Evolutionary conservation across 2,888 invertebrate genomes (phyloP).

Genomic region (Pristionchus japonicus): DNA sequence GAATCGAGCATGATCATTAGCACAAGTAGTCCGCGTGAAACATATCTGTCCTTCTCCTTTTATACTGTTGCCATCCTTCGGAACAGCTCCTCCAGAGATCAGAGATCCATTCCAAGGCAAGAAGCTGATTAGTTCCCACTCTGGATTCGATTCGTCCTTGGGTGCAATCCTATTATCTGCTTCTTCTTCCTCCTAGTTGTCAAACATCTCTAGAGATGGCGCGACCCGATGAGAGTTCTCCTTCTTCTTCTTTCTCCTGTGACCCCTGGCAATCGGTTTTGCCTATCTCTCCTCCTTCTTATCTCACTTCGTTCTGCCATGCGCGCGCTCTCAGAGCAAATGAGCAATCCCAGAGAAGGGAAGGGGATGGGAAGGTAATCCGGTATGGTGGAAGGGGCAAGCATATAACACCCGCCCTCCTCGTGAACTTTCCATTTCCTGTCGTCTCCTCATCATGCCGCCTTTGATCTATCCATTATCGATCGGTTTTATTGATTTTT

Average conservation of each 20-base stretch:
- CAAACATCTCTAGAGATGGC: not conserved
- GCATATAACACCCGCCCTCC: conserved; percentile 7
- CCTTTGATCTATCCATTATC: not conserved
- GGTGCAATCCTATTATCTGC: not conserved
- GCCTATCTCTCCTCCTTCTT: not conserved
- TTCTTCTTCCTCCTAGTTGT: not conserved
- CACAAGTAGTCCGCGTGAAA: not conserved
- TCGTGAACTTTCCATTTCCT: conserved; percentile 25
- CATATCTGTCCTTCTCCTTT: not conserved
- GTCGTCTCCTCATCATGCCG: not conserved
- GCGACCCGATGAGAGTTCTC: no score
- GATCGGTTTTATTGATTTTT: not conserved
- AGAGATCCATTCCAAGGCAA: not conserved
- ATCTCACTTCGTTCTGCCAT: not conserved
- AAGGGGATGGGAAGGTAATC: not conserved
- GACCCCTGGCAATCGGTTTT: conserved; percentile 32
- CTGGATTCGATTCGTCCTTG: not conserved
- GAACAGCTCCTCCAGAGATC: not conserved
- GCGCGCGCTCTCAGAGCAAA: not conserved
- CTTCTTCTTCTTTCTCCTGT: not conserved
- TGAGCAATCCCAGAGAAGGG: not conserved
- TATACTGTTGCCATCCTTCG: not conserved
- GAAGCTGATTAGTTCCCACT: conserved; percentile 10
- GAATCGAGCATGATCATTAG: no score
- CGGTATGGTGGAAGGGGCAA: conserved; percentile 20